Percentiles rank a stretch among this genome's conserved stretches.
Conservation (phyloP, 2,797 vertebrate genomes). For the Bryconaethiops microstoma region DNA sequence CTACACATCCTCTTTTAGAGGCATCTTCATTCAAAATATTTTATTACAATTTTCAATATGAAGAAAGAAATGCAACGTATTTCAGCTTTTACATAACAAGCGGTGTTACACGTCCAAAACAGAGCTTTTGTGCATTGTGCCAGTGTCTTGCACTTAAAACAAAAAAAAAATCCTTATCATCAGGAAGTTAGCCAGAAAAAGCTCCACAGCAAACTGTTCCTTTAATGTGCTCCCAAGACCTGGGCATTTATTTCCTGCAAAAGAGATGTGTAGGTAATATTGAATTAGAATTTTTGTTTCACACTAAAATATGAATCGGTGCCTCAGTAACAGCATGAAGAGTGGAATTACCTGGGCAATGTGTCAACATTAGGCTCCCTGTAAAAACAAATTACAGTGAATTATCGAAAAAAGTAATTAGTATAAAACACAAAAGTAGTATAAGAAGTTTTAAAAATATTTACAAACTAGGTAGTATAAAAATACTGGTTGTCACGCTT, state of each 20-base stretch:
- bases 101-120: background rate
- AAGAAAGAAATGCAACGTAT: constrained; percentile 12
- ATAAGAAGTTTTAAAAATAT: too few species aligned
- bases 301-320: background rate
- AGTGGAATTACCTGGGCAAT: constrained; percentile 69
- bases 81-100: background rate
- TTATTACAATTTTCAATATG: background rate
- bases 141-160: background rate
- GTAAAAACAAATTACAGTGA: constrained; percentile 39
- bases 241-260: constrained; percentile 26
- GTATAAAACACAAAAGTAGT: too few species aligned
- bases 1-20: background rate
- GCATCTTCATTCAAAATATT: background rate
- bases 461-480: too few species aligned
- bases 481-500: too few species aligned
- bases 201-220: background rate
- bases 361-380: constrained; percentile 78
- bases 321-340: background rate
- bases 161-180: background rate
- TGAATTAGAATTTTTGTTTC: too few species aligned
- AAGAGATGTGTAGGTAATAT: background rate
- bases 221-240: background rate
- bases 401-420: background rate
- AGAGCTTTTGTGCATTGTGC: background rate
- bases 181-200: background rate